phyloP scores from a whole-genome alignment of 2,113 vertebrate species.

The Dromiciops gliroides region DNA sequence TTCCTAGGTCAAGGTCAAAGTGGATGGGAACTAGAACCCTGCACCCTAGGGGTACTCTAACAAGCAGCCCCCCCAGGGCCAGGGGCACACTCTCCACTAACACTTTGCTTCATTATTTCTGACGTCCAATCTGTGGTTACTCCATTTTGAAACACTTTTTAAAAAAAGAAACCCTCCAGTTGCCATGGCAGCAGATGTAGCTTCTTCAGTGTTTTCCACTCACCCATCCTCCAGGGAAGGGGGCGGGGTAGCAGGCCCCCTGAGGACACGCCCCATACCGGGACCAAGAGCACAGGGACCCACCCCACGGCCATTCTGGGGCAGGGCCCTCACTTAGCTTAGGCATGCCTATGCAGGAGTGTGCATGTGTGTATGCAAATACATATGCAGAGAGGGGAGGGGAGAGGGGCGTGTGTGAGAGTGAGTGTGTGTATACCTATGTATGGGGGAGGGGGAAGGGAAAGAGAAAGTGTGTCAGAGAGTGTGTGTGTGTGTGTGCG shows the following conservation, averaged over 20 bases:
- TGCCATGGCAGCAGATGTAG: slow-evolving; percentile 82
- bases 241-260: neutral
- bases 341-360: neutral
- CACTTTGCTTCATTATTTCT: slow-evolving; percentile 78
- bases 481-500: too few species aligned
- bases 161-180: slow-evolving; percentile 78
- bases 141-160: slow-evolving; percentile 82
- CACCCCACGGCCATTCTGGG: neutral
- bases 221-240: slow-evolving; percentile 67
- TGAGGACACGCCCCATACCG: slow-evolving; percentile 67
- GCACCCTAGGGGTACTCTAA: neutral
- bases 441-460: too few species aligned
- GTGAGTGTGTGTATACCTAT: too few species aligned
- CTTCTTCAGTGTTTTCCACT: slow-evolving; percentile 81
- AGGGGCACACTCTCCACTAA: slow-evolving; percentile 18
- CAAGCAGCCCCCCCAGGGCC: neutral
- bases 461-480: too few species aligned
- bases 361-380: neutral
- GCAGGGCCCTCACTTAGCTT: neutral
- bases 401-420: too few species aligned
- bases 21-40: neutral
- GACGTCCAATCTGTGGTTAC: slow-evolving; percentile 80
- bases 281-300: slow-evolving; percentile 68
- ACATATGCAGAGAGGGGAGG: neutral
- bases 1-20: neutral